Base-by-base conservation (phyloP, 2,888 invertebrate genomes). In the Keiferia lycopersicella region DNA sequence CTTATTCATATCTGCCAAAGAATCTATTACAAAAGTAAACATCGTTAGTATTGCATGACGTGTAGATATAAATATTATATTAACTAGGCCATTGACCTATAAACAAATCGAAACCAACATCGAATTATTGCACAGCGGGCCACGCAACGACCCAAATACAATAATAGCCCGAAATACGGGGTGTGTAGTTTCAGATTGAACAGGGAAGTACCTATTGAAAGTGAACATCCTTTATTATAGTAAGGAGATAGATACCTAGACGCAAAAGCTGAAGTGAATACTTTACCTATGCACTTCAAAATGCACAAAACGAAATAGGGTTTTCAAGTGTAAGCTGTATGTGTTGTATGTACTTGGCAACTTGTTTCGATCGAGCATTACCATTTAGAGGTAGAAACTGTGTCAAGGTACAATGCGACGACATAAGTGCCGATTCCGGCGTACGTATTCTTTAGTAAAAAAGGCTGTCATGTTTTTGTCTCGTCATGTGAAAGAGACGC, bases 381-480 rank as follows among this genome's bases (percentile, higher is more conserved):
- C 56, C 56, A 34, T 56, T 56, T 56, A 34, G 41, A 41, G 41
- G 41, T 45, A 16, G 34, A 26, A 56, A 56, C n/a, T 56, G 26
- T 56, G 56, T 56, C 56, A 56, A 56, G 56, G 16, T n/a, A 16
- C 8, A 6, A 56, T 14, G 34, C 56, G 56, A 56, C 56, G 34
- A 16, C 22, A 22, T 16, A 14, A 10, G 34, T 34, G 34, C 34
- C 34, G 34, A 34, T 34, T 34, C 34, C 34, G 10, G 8, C 34
- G 4, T 34, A 34, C 34, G 34, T 8, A 34, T 10, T 34, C 34
- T 8, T 4, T 8, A 34, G 26, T 6, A 6, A 4, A 26, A 26
- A n/a, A 26, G 2, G 2, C 6, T 26, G 26, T 2, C 26, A 26
- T 26, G 3, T 26, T 26, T 26, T 26, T 26, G 26, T 26, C 26